These are phyloP conservation scores for Ethmia dodecea DNA, from an alignment of 2,888 invertebrate genomes.

Conservation along the genomic window DNA sequence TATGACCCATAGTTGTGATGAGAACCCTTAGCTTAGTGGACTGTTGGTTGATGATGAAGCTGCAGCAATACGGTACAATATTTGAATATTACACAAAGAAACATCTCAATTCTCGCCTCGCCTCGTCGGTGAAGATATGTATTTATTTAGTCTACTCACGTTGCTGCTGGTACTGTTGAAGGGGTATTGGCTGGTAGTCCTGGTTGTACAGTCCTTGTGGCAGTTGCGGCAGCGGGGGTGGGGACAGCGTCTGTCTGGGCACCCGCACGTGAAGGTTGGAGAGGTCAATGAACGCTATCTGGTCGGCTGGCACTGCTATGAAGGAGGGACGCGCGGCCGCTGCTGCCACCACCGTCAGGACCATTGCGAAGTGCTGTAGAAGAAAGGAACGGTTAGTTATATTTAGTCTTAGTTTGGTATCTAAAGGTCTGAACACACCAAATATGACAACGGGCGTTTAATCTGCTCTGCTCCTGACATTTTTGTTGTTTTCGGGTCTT, in stretches of 20 bases:
- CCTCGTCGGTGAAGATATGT: neutral
- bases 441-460: no score
- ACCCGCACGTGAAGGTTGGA: constrained; percentile 51
- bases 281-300: constrained; percentile 77
- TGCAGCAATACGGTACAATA: no score
- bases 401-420: no score
- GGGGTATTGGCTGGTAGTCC: constrained; percentile 45
- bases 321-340: constrained; percentile 72
- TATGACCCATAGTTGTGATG: no score
- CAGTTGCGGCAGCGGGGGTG: constrained; percentile 38
- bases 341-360: constrained; percentile 40
- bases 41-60: no score
- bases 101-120: no score
- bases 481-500: neutral
- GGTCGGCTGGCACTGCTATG: constrained; percentile 79
- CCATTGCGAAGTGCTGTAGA: constrained; percentile 46
- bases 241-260: constrained; percentile 53
- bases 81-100: neutral
- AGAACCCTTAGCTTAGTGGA: no score
- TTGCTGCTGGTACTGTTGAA: constrained; percentile 45
- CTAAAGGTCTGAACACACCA: no score
- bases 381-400: no score
- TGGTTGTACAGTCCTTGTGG: constrained; percentile 44
- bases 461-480: no score
- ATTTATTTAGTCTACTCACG: constrained; percentile 35